Evolutionary conservation across 2,797 vertebrate species (phyloP).

Genomic region (Trichosurus vulpecula): DNA sequence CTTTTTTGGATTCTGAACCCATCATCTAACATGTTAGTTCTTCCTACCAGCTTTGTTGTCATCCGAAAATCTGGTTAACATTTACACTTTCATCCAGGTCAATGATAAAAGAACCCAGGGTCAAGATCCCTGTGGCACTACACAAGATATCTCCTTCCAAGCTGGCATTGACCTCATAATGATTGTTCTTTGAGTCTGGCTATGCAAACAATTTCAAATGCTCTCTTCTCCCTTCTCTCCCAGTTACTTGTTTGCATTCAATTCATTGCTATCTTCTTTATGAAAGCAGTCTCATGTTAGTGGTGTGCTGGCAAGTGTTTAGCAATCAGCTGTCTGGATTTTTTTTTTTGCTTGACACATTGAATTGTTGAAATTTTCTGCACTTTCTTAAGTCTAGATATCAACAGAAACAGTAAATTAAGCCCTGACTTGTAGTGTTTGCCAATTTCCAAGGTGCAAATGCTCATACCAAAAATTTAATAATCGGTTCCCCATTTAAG

Average conservation of each 20-base stretch:
- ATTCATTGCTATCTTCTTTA: not conserved
- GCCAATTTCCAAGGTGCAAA: not conserved
- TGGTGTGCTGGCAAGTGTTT: not conserved
- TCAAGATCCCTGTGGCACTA: not conserved
- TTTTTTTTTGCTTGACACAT: not conserved
- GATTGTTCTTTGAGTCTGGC: not conserved
- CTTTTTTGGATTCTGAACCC: not conserved
- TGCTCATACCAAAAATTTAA: not conserved
- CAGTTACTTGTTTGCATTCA: not conserved
- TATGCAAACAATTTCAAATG: not conserved
- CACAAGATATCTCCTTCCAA: not conserved
- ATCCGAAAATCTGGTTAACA: not conserved
- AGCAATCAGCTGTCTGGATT: not conserved
- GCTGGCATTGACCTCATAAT: not conserved
- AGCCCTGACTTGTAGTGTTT: not conserved
- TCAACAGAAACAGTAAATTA: not conserved
- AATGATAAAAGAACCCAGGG: not conserved
- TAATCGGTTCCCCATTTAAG: not conserved
- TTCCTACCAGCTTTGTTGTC: not conserved
- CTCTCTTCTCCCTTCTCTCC: not conserved
- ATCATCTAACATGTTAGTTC: not conserved
- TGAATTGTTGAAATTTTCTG: not conserved
- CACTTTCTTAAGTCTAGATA: not conserved
- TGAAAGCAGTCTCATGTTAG: not conserved
- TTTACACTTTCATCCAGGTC: not conserved